Evolutionary conservation across 2,797 vertebrate species (phyloP).

Genomic region (Dromococcyx pavoninus): DNA sequence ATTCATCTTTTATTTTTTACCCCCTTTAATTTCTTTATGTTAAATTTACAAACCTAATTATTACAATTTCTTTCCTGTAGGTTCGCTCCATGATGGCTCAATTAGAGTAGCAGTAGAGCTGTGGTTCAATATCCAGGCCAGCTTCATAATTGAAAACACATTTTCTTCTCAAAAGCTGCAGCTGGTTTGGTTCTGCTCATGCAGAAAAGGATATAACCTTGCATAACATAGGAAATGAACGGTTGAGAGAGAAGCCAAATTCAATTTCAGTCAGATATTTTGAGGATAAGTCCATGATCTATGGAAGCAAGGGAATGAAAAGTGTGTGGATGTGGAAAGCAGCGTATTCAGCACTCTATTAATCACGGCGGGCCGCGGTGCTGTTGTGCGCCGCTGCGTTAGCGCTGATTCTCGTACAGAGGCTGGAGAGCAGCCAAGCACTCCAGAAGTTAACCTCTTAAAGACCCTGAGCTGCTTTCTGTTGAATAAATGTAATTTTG

Average conservation of each 20-base stretch:
- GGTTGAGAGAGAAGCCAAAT: constrained; percentile 88
- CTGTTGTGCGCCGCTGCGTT: constrained; percentile 73
- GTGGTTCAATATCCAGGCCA: constrained; percentile 78
- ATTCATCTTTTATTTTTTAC: not conserved
- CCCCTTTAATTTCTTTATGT: constrained; percentile 48
- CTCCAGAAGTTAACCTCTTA: constrained; percentile 85
- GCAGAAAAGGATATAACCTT: constrained; percentile 88
- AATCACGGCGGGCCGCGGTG: constrained; percentile 78
- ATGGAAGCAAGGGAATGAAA: constrained; percentile 80
- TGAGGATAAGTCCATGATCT: constrained; percentile 84
- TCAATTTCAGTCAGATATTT: constrained; percentile 88
- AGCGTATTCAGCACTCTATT: constrained; percentile 82
- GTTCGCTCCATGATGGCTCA: constrained; percentile 79
- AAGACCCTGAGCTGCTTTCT: constrained; percentile 79
- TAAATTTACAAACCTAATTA: constrained; percentile 62
- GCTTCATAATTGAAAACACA: constrained; percentile 84
- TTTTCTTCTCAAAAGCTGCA: constrained; percentile 82
- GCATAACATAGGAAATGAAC: constrained; percentile 88
- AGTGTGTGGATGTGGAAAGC: constrained; percentile 79
- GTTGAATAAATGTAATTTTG: constrained; percentile 81
- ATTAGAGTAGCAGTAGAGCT: constrained; percentile 77
- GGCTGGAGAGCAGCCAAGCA: constrained; percentile 78
- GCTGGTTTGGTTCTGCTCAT: constrained; percentile 87
- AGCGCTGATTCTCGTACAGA: constrained; percentile 69
- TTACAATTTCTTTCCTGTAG: constrained; percentile 71